Conservation (phyloP, 2,113 vertebrate species). For the Archilochus colubris region DNA sequence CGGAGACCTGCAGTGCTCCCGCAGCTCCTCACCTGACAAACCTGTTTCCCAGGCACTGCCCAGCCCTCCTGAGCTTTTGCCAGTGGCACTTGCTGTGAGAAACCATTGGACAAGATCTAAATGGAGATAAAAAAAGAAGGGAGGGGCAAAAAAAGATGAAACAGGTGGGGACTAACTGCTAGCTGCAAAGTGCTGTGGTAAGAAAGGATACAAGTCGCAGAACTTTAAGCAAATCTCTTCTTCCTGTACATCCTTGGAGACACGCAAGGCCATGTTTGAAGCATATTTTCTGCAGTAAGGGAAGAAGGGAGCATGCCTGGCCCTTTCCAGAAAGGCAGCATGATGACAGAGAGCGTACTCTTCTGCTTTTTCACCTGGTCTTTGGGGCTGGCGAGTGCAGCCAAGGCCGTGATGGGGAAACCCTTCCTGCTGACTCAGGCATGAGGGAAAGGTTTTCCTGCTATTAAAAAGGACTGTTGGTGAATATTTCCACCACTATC, state of each 20-base stretch:
- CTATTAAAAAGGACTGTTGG: background rate
- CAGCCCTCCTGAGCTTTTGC: accelerated
- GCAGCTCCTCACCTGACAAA: background rate
- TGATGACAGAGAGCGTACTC: background rate
- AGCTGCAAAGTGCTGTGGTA: accelerated
- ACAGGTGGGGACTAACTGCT: background rate
- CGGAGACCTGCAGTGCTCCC: accelerated
- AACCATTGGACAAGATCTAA: background rate
- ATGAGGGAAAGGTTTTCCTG: background rate
- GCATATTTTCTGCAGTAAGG: background rate
- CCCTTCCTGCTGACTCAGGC: background rate
- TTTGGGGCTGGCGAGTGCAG: background rate
- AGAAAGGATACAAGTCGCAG: background rate
- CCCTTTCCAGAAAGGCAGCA: background rate
- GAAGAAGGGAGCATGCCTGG: background rate
- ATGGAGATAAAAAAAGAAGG: background rate
- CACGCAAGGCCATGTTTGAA: accelerated
- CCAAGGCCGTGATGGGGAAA: background rate
- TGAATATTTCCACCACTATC: background rate
- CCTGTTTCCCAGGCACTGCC: background rate
- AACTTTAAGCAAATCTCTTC: background rate
- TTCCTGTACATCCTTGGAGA: background rate
- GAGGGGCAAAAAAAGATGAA: background rate
- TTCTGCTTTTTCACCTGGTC: background rate
- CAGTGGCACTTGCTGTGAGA: accelerated